Base-by-base conservation (phyloP, 2,797 vertebrate species). In the Amniataba percoides region DNA sequence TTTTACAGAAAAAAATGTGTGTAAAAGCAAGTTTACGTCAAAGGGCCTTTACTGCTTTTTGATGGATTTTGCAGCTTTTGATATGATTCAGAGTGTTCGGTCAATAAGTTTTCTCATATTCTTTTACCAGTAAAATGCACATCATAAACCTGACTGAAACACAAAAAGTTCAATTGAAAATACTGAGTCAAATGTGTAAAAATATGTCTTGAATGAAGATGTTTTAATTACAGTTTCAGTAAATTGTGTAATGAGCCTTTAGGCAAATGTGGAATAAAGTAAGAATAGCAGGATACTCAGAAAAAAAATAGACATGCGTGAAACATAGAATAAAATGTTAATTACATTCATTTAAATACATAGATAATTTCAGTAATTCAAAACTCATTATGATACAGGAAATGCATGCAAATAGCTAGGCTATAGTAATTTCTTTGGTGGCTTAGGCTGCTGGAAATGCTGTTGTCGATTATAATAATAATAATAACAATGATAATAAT, bases 331-430 rank as follows among this genome's bases (percentile, higher is more conserved):
- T 84, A 91, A 91, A 92, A 92, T 92, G 92, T 91, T 85, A 88
- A 92, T 94, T 95, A 95, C 95, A 96, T 95, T 96, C 94, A 94
- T 95, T 94, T 94, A 95, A 95, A 95, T 94, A 94, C 89, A 92
- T 87, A 85, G 80, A 90, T 92, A 78, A 88, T 93, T 90, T 91
- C 81, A 89, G 85, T 88, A 90, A 89, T 87, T 89, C 67, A 81
- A 91, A 92, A 90, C 82, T 86, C 61, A 82, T 89, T 92, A 92
- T 90, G 71, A 93, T 92, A 94, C 91, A 94, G 86, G 68, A 91
- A 92, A 94, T 91, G 88, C 95, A 95, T 95, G 95, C 94, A 95
- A 87, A 88, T 91, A 83, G 83, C 71, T 82, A 77, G 86, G 83
- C 80, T 94, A 91, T 92, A 81, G 77, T 88, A 87, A 87, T 89